Base-by-base conservation (phyloP, 2,797 vertebrate genomes). In the Otolemur crassicaudatus region DNA sequence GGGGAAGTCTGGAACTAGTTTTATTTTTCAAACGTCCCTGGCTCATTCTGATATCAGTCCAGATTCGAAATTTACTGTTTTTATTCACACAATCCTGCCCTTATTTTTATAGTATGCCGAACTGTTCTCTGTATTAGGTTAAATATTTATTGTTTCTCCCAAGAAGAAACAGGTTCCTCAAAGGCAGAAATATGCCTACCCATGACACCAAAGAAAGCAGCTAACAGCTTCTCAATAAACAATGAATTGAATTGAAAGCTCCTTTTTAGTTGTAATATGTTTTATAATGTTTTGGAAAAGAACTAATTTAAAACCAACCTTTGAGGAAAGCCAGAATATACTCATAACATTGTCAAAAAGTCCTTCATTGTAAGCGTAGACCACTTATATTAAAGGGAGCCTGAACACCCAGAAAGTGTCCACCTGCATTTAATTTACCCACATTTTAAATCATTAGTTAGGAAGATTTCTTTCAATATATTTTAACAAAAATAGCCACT, bases 231-330 rank as follows among this genome's bases (percentile, higher is more conserved):
- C n/a, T 75, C 67, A 86, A 63, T 75, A 80, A 89, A 94, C 27
- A 86, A 56, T 72, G 46, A 93, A 82, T n/a, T 86, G 56, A 85
- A 86, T n/a, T 23, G 6, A 93, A 60, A 82, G 43, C 10, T n/a
- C 73, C 7, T 70, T 82, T 56, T 46, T 76, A 76, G 5, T 72
- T 70, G 19, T 58, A 72, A 65, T 19, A 17, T 72, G 72, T 87
- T 90, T 93, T 82, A 87, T 3, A 23, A 23, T 49, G 72, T 77
- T 93, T 96, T 87, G 9, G 34, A 61, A 94, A 95, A 82, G 76
- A 23, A 87, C 34, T 49, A 96, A 77, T 27, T 94, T 17, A 92
- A 72, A 16, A 70, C 23, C 69, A 86, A 77, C 5, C 27, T 90
- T 53, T 37, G 43, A 31, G 86, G 88, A 70, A 49, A 58, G 81